Percentiles rank a stretch among this genome's conserved stretches.
These are phyloP conservation scores for Odobenus rosmarus DNA, from an alignment of 2,113 vertebrate species.

Conservation along the genomic window DNA sequence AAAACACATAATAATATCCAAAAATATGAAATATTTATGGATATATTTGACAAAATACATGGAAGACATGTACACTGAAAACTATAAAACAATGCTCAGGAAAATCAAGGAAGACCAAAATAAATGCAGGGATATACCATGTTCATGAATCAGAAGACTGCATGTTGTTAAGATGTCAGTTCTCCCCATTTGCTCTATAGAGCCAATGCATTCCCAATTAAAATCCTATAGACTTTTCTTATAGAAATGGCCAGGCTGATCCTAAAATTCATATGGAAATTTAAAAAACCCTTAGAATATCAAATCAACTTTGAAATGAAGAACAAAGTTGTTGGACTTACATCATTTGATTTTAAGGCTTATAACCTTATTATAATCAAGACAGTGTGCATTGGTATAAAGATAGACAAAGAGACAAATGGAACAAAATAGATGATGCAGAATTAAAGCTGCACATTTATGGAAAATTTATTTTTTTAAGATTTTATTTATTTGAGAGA, in stretches of 20 bases:
- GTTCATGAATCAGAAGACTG: background rate
- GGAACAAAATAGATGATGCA: background rate
- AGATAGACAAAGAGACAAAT: background rate
- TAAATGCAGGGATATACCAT: background rate
- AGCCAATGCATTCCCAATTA: background rate
- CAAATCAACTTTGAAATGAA: background rate
- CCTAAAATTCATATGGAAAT: background rate
- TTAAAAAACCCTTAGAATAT: background rate
- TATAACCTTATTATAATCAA: background rate
- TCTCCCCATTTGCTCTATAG: background rate
- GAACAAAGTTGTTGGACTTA: background rate
- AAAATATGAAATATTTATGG: background rate
- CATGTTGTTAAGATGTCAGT: background rate
- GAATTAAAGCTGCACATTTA: background rate
- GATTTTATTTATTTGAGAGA: background rate
- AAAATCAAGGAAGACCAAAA: background rate
- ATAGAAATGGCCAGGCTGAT: background rate
- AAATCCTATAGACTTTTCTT: background rate
- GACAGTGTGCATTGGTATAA: background rate
- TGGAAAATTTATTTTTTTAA: background rate
- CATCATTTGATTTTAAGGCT: background rate
- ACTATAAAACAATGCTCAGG: background rate
- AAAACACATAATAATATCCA: background rate
- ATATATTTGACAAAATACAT: background rate
- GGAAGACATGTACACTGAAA: background rate